Base-by-base conservation (phyloP, 2,113 vertebrate genomes). In the Galeopterus variegatus region DNA sequence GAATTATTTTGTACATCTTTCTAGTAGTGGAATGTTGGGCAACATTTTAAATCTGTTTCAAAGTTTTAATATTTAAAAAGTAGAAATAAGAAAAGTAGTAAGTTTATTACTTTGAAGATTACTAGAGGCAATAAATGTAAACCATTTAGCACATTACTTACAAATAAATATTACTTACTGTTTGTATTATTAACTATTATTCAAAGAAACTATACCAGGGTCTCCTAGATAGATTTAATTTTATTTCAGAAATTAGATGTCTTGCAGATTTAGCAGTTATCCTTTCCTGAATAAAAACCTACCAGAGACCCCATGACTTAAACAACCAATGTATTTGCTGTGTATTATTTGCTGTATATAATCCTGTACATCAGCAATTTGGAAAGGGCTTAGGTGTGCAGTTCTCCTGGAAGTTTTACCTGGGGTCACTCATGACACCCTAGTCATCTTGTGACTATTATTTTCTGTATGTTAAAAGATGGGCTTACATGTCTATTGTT, bases 151-250 rank as follows among this genome's bases (percentile, higher is more conserved):
- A 48, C n/a, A 36, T 33, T 64, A 26, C 70, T 73, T 92, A 92
- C 45, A n/a, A 75, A 89, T 90, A 95, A 94, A 88, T 90, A 94
- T 70, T 76, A 72, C 23, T 82, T 88, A 33, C 26, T 70, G 52
- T 87, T 97, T 96, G 94, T 88, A 95, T 70, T 92, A 54, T 92
- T 92, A 83, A 58, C 64, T 90, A 26, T 93, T 95, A 97, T 87
- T 94, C 50, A 95, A 80, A 56, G 65, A 52, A 48, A 87, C 5
- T 75, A 87, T 90, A 92, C 90, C 52, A 80, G 28, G 2, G 1
- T 64, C 33, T 91, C 13, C 65, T 50, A 7, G 54, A 79, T 26
- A 94, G 64, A 76, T 88, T 92, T 80, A 92, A 87, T 95, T 96
- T 96, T 94, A 93, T 54, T 96, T 93, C 18, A 87, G 45, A 96